A percentile compares a stretch with the other conserved stretches of the same genome.
Conservation (phyloP, 2,113 vertebrate genomes). For the Halichoerus grypus region DNA sequence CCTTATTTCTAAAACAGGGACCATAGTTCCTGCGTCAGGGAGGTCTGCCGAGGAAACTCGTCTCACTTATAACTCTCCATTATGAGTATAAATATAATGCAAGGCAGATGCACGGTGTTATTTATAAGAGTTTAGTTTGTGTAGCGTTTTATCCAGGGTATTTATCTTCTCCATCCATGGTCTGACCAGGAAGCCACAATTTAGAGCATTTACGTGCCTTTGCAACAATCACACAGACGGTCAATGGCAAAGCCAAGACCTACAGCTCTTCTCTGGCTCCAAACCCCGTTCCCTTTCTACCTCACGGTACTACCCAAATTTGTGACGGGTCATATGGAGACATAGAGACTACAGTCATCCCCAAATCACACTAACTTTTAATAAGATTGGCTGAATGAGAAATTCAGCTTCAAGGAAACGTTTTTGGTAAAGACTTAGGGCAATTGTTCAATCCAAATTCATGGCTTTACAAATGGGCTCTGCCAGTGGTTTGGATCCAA, state of each 20-base stretch:
- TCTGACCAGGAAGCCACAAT: fast-evolving
- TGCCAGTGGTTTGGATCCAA: background rate
- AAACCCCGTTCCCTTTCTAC: fast-evolving
- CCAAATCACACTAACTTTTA: background rate
- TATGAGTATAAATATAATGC: fast-evolving
- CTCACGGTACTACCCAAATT: fast-evolving
- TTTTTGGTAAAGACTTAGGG: background rate
- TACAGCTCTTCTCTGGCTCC: fast-evolving
- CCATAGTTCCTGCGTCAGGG: fast-evolving
- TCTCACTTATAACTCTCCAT: too few relatives aligned
- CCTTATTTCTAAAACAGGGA: background rate
- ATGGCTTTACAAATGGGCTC: background rate
- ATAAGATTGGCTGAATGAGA: background rate
- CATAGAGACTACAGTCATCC: fast-evolving
- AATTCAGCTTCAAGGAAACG: background rate
- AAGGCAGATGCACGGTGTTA: fast-evolving
- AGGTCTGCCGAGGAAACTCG: too few relatives aligned
- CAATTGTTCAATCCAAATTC: background rate
- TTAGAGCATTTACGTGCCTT: fast-evolving
- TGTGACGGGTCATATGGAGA: fast-evolving
- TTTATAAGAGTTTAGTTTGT: fast-evolving
- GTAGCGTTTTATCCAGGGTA: fast-evolving
- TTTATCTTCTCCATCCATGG: fast-evolving
- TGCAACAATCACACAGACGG: fast-evolving
- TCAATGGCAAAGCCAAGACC: fast-evolving